Percentiles rank a stretch among this genome's conserved stretches.
Evolutionary conservation across 2,113 vertebrate species (phyloP).

Genomic region (Trematomus loennbergii): DNA sequence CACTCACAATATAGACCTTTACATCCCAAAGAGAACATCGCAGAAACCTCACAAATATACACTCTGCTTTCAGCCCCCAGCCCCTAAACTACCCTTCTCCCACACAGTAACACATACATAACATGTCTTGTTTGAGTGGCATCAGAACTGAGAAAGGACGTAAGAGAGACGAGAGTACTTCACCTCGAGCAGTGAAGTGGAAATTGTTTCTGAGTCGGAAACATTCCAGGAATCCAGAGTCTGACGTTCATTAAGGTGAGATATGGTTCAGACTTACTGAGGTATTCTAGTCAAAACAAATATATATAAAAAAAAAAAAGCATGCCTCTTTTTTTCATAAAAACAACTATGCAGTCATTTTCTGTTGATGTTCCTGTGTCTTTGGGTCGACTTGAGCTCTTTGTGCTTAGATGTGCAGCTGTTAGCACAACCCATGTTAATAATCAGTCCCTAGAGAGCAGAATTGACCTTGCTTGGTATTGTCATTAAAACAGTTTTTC

Average conservation of each 20-base stretch:
- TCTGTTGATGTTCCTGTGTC: neutral
- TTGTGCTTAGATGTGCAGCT: neutral
- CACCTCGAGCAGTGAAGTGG: constrained; percentile 44
- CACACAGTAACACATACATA: constrained; percentile 49
- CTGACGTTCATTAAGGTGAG: constrained; percentile 47
- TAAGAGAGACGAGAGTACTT: constrained; percentile 35
- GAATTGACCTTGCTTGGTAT: neutral
- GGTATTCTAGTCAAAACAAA: constrained; percentile 62
- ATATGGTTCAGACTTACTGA: constrained; percentile 64
- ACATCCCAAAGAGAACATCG: constrained; percentile 56
- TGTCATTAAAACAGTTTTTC: neutral
- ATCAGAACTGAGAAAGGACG: constrained; percentile 51
- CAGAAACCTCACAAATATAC: constrained; percentile 52
- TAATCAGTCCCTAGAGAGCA: constrained; percentile 21
- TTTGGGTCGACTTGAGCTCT: constrained; percentile 31
- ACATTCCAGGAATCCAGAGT: constrained; percentile 59
- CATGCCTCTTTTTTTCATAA: constrained; percentile 15
- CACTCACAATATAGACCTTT: constrained; percentile 65
- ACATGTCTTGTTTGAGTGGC: constrained; percentile 59
- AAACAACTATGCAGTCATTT: constrained; percentile 6
- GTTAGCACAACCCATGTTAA: neutral
- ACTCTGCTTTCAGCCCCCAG: constrained; percentile 32
- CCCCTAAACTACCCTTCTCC: constrained; percentile 14
- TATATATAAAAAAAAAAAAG: constrained; percentile 6
- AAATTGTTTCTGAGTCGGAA: constrained; percentile 33